Percentiles rank a stretch among this genome's conserved stretches.
These are phyloP conservation scores for Anthopleura xanthogrammica DNA, from an alignment of 92 coral and sea anemone genomes.

Conservation along the genomic window DNA sequence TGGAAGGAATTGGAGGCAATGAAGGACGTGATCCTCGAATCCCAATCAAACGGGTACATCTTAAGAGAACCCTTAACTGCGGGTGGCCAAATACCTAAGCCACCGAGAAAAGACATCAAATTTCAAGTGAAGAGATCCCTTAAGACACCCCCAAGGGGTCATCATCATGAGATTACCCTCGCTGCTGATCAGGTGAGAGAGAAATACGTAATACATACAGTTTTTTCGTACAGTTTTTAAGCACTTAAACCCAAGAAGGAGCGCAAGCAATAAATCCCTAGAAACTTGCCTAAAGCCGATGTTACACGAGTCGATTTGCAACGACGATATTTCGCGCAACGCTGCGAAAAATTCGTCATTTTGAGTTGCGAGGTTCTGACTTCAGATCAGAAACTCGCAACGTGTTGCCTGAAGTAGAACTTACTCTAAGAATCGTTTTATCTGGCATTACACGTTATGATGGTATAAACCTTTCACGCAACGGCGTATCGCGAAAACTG, in stretches of 20 bases:
- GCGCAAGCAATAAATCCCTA: too few relatives aligned
- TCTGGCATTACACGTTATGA: too few relatives aligned
- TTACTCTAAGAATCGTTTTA: too few relatives aligned
- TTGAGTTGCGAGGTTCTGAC: too few relatives aligned
- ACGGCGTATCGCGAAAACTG: too few relatives aligned
- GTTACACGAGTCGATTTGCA: too few relatives aligned
- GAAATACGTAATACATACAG: neutral
- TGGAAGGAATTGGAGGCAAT: constrained; percentile 89
- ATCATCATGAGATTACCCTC: neutral
- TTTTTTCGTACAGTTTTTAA: neutral
- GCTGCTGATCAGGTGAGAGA: neutral
- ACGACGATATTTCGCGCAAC: too few relatives aligned
- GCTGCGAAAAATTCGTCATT: too few relatives aligned
- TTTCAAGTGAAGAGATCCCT: constrained; percentile 23
- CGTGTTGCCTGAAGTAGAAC: too few relatives aligned
- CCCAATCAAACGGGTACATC: constrained; percentile 53
- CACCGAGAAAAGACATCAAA: constrained; percentile 46
- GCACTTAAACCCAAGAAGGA: neutral
- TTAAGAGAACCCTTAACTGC: constrained; percentile 43
- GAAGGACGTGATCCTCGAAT: constrained; percentile 68
- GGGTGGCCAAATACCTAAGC: constrained; percentile 1
- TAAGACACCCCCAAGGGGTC: neutral
- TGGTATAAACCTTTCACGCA: too few relatives aligned
- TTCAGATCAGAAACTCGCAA: too few relatives aligned
- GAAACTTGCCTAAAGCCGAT: too few relatives aligned